These are phyloP conservation scores for Petrosia ficiformis DNA, from an alignment of 37 sponge, comb jelly and placozoan genomes.

Conservation along the genomic window DNA sequence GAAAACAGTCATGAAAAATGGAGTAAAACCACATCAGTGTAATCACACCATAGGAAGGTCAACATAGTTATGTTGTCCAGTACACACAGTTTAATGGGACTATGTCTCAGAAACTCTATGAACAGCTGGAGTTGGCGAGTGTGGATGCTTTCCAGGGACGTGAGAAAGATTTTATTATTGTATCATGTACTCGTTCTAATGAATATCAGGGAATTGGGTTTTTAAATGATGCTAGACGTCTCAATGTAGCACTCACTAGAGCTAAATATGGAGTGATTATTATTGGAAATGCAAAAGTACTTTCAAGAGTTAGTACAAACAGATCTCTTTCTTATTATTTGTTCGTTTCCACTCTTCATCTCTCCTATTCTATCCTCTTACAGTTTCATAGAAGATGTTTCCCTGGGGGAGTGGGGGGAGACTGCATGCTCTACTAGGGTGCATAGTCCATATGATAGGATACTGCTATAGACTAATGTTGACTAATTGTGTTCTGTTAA, in stretches of 20 bases:
- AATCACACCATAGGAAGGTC: constrained; percentile 98
- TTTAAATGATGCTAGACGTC: constrained; percentile 91
- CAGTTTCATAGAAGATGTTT: too few species aligned
- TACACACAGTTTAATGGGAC: constrained; percentile 88
- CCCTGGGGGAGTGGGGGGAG: too few species aligned
- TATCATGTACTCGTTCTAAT: constrained; percentile 91
- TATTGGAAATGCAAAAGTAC: constrained; percentile 92
- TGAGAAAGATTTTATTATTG: constrained; percentile 95
- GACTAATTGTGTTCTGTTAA: too few species aligned
- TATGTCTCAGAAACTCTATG: constrained; percentile 84
- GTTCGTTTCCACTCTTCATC: background rate
- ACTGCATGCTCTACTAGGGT: too few species aligned
- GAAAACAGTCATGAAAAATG: constrained; percentile 91
- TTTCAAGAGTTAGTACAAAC: constrained; percentile 65
- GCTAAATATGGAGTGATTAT: constrained; percentile 91
- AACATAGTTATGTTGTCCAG: constrained; percentile 93
- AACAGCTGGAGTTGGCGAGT: constrained; percentile 93
- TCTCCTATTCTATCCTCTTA: too few species aligned
- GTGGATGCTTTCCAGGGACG: constrained; percentile 98
- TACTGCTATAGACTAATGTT: too few species aligned
- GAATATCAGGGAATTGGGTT: constrained; percentile 98
- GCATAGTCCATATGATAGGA: too few species aligned
- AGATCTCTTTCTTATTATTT: background rate
- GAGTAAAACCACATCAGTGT: constrained; percentile 85
- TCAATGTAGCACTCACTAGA: constrained; percentile 95